Evolutionary conservation across 2,888 invertebrate species (phyloP), one percentile per base, ranked within the genome.

Genomic region (Augiades crinisus): DNA sequence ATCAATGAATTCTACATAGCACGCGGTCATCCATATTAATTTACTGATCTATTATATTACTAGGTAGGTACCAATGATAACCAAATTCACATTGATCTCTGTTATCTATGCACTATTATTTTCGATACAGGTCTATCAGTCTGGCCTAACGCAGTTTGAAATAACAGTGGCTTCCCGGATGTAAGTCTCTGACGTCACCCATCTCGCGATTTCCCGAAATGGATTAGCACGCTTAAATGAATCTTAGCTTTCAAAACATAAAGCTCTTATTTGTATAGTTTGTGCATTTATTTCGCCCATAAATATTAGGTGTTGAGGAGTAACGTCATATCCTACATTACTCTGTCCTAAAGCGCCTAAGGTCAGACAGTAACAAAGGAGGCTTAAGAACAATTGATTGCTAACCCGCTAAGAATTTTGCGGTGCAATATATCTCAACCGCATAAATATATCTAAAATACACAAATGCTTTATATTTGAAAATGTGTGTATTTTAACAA

Each of bases 81-180:
- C 19, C 43, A 43, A 50, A 36, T 43, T 19, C 19, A 50, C 13
- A 43, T 50, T 27, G 49, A 36, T 27, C 49, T 36, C 27, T 38
- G 14, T 21, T 50, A 43, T 36, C 34, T 43, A 41, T 43, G 27
- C 31, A 14, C 4, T 12, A 19, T 34, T 27, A 19, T 34, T 27
- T 30, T 27, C 13, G 12, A 27, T 31, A 27, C 45, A 37, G 56
- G 50, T 56, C 61, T 60, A 22, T 4, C 7, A 10, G 12, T 33
- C 31, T 56, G 58, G 58, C 43, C 58, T 24, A 19, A 47, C 40
- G 46, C 22, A 52, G 71, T 75, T 80, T 67, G 72, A 83, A 82
- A 84, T 83, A 82, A 80, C 81, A 72, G 64, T 75, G 68, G 79
- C 83, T 85, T 87, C 86, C 86, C 86, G 86, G 85, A 87, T 86